Evolutionary conservation across 2,797 vertebrate species (phyloP), one percentile per base, ranked within the genome.

Genomic region (Columba guinea): DNA sequence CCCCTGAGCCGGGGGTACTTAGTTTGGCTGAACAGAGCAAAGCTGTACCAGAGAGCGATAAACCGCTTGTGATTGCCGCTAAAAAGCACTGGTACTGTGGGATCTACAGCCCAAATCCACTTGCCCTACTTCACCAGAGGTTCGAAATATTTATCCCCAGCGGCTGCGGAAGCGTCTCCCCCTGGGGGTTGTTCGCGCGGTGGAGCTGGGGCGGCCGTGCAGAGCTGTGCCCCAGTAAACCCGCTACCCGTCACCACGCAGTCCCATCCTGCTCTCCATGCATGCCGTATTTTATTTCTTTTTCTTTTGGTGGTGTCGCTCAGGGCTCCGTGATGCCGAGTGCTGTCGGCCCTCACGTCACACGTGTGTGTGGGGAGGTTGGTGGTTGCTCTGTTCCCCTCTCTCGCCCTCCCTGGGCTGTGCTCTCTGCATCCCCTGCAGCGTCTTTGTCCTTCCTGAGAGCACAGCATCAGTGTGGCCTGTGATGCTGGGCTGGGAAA

Each of bases 321-420:
- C 1, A 0, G 59, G 28, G 78, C 41, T 62, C 11, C 0, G 3
- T 17, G 63, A 32, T 37, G 77, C 81, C 13, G 67, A 70, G 73
- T 0, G 2, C 68, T 19, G 63, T 35, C 0, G 9, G 48, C 59
- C 64, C 55, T 1, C 9, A 19, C 2, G 1, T 69, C 59, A 7
- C 30, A 0, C 2, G 8, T 9, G 32, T 24, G 62, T 24, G 35
- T 11, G 9, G 7, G 15, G 4, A 89, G 59, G 39, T 71, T 76
- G 3, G 19, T 19, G 41, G 67, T 11, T 51, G 23, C n/a, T 60
- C n/a, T 35, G 44, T 56, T 86, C 67, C 39, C 67, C 58, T 51
- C 49, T 34, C 64, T 80, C 3, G 0, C 41, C 9, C 48, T 51
- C 19, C 32, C 32, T 14, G 4, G 37, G 3, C 35, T n/a, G 28